These are phyloP conservation scores for Drosophila triauraria DNA, from an alignment of 1,140 invertebrate species.

Conservation along the genomic window DNA sequence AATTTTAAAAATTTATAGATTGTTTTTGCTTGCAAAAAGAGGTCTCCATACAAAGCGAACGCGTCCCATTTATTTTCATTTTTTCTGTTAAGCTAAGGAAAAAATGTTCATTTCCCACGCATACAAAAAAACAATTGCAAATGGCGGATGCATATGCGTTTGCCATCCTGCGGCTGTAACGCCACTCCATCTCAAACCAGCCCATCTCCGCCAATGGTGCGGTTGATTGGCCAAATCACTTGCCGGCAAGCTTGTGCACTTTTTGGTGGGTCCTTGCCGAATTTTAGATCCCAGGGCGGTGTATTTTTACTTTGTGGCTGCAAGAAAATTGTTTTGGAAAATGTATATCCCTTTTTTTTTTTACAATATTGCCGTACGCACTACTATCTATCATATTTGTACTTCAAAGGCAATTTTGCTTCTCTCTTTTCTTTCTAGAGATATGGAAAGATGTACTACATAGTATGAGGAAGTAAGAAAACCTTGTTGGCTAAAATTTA, in stretches of 20 bases:
- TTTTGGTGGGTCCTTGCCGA: constrained; percentile 26
- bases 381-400: background rate
- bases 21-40: no score
- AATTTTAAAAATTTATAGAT: no score
- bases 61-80: constrained; percentile 64
- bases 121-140: constrained; percentile 46
- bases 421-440: no score
- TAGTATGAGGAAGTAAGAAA: no score
- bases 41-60: constrained; percentile 24
- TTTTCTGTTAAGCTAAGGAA: constrained; percentile 45
- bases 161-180: constrained; percentile 17
- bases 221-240: constrained; percentile 73
- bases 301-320: constrained; percentile 15
- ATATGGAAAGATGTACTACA: no score
- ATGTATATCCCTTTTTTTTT: background rate
- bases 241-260: constrained; percentile 47
- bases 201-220: constrained; percentile 28
- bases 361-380: constrained; percentile 10
- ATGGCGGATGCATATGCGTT: constrained; percentile 24
- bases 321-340: constrained; percentile 25
- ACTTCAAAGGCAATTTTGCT: no score
- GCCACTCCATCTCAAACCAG: background rate
- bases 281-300: constrained; percentile 6
- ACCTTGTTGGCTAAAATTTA: no score
- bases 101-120: constrained; percentile 42